Base-by-base conservation (phyloP, 2,797 vertebrate genomes). In the Natrix natrix region DNA sequence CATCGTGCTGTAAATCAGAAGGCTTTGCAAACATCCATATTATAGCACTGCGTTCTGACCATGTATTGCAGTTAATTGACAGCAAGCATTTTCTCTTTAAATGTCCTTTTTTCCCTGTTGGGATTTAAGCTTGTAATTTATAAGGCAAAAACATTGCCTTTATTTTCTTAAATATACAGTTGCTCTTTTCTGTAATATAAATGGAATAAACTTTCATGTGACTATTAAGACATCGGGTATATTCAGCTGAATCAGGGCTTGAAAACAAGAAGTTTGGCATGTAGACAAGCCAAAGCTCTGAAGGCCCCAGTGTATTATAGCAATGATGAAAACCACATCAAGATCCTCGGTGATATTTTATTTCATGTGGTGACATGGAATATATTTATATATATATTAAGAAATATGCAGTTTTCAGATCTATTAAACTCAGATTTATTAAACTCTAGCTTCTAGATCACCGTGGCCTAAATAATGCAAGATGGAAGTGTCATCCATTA, bases 41-140 rank as follows among this genome's bases (percentile, higher is more conserved):
- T 91, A 91, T 14, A 55, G 26, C 56, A 91, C 28, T 48, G 11
- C 92, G 8, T 54, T 83, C 22, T 5, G 32, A 24, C 26, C 60
- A 0, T 88, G 89, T 91, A 52, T 17, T 91, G 87, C n/a, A 61
- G 59, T 48, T 56, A 83, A 89, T 3, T 8, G 24, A 91, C 93
- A 92, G 54, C 60, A 86, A 69, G 54, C 61, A 59, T 91, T 97
- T 96, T 93, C 86, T 78, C 59, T 61, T 55, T 89, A 92, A 95
- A 88, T 95, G 54, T 54, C 93, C 22, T 52, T 28, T 17, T 28
- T 5, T 7, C 14, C 16, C 60, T 63, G 5, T 28, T 28, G 48
- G 13, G 2, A 54, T 95, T 94, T 90, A 95, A 93, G 28, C 16
- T 92, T 92, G 43, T 93, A 96, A 94, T 93, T 93, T 90, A 92